Base-by-base conservation (phyloP, 2,888 invertebrate species). In the Agrochola lota region DNA sequence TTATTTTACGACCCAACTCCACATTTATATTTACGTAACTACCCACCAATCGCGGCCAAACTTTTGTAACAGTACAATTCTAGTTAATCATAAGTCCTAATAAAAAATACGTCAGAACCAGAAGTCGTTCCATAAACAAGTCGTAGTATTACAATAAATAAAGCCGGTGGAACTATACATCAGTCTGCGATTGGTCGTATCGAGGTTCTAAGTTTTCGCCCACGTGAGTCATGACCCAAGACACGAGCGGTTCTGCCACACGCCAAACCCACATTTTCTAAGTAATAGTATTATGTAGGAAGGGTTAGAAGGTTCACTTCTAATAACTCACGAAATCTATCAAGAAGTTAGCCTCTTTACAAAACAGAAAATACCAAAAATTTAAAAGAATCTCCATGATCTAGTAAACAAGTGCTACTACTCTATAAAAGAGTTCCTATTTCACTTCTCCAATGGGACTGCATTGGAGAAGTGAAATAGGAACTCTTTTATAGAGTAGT, bases 141-240 rank as follows among this genome's bases (percentile, higher is more conserved):
- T 88, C 89, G 91, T 90, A 85, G 90, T 80, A 81, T 87, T 88
- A 89, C 91, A 92, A 94, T 94, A 93, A 94, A 94, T 93, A 94
- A 90, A 89, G 89, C 90, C 90, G 90, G 91, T 91, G 89, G 88
- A 89, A 86, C 87, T 85, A 92, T 94, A 91, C 91, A 92, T 94
- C 93, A 93, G 92, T 92, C 87, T 87, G 79, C 87, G 91, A 92
- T 92, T 90, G 93, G 90, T 88, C 87, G 90, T 89, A 89, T 90
- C 78, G 91, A 89, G 87, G 81, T 64, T 79, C 71, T 83, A 88
- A 83, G 80, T 84, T 81, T 88, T 91, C 94, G 93, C 95, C 95
- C 91, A 95, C 95, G 94, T 94, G 90, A 90, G 92, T 91, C 93
- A 89, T 88, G 93, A 91, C 91, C 90, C 91, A 91, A 93, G 92